phyloP scores from a whole-genome alignment of 2,888 invertebrate genomes.

The Dioctria linearis region DNA sequence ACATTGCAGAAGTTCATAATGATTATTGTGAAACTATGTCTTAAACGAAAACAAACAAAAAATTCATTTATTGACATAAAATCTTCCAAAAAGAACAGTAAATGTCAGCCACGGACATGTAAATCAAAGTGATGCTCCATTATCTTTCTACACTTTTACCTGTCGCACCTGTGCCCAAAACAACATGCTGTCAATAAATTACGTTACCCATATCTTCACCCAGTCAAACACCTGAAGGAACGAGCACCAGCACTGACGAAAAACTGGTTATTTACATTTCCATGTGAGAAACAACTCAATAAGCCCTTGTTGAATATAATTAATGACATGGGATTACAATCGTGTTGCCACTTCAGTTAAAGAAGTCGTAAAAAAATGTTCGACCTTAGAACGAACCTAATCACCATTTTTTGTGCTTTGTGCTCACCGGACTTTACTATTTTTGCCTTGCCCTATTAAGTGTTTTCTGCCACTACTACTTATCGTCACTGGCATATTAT shows the following conservation, averaged over 20 bases:
- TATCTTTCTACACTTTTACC: conserved; percentile 34
- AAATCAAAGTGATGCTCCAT: conserved; percentile 17
- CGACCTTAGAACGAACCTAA: conserved; percentile 17
- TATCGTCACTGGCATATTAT: background rate
- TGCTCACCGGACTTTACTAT: background rate
- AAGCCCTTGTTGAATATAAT: conserved; percentile 51
- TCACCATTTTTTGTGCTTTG: conserved; percentile 22
- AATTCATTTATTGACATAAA: conserved; percentile 2
- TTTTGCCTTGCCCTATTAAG: conserved; percentile 10
- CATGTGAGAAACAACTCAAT: conserved; percentile 50
- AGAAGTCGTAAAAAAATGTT: conserved; percentile 40
- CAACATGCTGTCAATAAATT: conserved; percentile 41
- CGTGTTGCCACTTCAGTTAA: conserved; percentile 41
- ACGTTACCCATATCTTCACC: background rate
- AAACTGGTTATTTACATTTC: conserved; percentile 48
- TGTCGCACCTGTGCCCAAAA: conserved; percentile 12
- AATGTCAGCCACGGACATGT: conserved; percentile 17
- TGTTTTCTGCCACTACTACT: background rate
- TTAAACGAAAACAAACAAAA: background rate
- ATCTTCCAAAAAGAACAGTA: background rate
- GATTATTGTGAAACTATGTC: too few relatives aligned
- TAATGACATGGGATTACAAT: conserved; percentile 47
- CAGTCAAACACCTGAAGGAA: background rate
- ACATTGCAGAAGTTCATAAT: too few relatives aligned
- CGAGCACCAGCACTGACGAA: conserved; percentile 4